A percentile compares a stretch with the other conserved stretches of the same genome.
These are phyloP conservation scores for Phthorimaea operculella DNA, from an alignment of 1,140 invertebrate genomes.

Conservation along the genomic window DNA sequence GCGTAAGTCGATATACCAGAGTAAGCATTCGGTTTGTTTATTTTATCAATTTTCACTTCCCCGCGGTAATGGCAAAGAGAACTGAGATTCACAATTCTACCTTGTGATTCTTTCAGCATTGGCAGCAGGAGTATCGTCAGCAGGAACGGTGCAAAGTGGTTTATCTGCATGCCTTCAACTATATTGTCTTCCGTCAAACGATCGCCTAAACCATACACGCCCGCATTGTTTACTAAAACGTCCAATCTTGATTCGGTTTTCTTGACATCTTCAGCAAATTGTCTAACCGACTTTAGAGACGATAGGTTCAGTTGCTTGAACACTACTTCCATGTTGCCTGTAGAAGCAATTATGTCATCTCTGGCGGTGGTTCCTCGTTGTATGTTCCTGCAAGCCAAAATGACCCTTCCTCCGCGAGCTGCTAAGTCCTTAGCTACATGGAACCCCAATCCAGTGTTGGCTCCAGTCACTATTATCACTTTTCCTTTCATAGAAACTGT, in stretches of 20 bases:
- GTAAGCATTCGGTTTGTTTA: slow-evolving; percentile 4
- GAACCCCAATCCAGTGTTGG: slow-evolving; percentile 84
- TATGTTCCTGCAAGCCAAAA: slow-evolving; percentile 84
- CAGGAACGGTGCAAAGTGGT: slow-evolving; percentile 85
- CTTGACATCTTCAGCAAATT: slow-evolving; percentile 72
- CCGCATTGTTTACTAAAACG: slow-evolving; percentile 84
- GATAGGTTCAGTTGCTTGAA: slow-evolving; percentile 74
- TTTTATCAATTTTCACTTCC: neutral
- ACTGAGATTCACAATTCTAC: neutral
- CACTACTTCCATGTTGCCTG: slow-evolving; percentile 43
- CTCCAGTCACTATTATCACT: slow-evolving; percentile 82
- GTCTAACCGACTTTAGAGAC: slow-evolving; percentile 77
- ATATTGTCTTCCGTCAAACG: slow-evolving; percentile 75
- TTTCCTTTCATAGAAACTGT: slow-evolving; percentile 13
- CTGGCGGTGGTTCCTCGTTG: slow-evolving; percentile 37
- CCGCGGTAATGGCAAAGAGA: slow-evolving; percentile 4
- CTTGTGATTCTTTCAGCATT: slow-evolving; percentile 75
- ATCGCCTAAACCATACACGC: slow-evolving; percentile 29
- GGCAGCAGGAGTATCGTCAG: slow-evolving; percentile 75
- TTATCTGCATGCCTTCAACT: slow-evolving; percentile 84
- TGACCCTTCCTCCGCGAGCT: slow-evolving; percentile 75
- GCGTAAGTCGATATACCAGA: neutral
- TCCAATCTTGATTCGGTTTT: slow-evolving; percentile 74
- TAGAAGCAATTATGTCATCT: slow-evolving; percentile 46
- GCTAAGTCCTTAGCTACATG: slow-evolving; percentile 79